Evolutionary conservation across 2,888 invertebrate species (phyloP), one percentile per base, ranked within the genome.

Genomic region (Oasisia sp.): DNA sequence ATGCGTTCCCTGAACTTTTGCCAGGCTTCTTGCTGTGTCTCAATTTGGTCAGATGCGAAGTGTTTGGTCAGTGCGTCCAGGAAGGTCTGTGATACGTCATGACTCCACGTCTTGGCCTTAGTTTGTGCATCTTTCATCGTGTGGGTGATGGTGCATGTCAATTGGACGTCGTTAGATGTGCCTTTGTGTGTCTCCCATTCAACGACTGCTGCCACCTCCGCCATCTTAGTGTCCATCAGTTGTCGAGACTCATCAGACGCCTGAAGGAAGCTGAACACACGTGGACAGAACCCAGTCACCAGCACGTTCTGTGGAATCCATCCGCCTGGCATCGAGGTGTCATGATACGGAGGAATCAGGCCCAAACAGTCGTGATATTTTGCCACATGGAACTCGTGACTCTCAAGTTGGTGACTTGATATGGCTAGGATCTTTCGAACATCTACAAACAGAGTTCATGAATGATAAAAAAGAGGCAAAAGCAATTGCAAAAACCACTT

Each of bases 331-430:
- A 44, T 90, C 45, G 74, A 38, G 19, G 90, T 38, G 92, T 92
- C 91, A 32, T 92, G 92, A 9, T 91, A 89, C 8, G 92, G 92
- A n/a, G 92, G 92, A 44, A 91, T 90, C n/a, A 89, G 19, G 0
- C 92, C 92, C 74, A 92, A 56, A 32, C 91, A 92, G 5, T 92
- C 92, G 89, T 92, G 89, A 91, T 58, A 92, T 1, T 44, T 11
- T 7, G 74, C 14, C 50, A 92, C 90, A 19, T 32, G 11, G 4
- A 92, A 50, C 56, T 14, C 27, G 32, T 89, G 58, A 12, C 44
- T 89, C 19, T 45, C 12, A 0, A 91, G 12, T 27, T 19, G 3
- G 74, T 74, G 74, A 74, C 7, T 74, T 27, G 1, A 5, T 27
- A 27, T 74, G 74, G 74, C 74, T 27, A 74, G 74, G 74, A 74